Evolutionary conservation across 2,113 vertebrate species (phyloP), one percentile per base, ranked within the genome.

Genomic region (Syngnathus floridae): DNA sequence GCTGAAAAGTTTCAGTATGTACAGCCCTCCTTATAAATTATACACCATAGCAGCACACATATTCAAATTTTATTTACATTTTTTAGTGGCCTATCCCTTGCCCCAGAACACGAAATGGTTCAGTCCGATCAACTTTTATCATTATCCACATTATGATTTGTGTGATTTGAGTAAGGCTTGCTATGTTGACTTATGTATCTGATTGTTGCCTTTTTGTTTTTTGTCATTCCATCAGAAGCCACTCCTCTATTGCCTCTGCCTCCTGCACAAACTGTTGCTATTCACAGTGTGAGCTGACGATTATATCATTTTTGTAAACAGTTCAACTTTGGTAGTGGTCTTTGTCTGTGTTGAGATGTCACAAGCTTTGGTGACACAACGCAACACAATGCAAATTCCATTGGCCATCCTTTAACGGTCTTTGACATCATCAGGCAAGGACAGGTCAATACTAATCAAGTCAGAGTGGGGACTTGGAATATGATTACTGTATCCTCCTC

Each of bases 391-490:
- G 71, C 62, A 54, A 64, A 70, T 69, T 65, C 74, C 60, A 77
- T 72, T 76, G 78, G 75, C 69, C 74, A 54, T 52, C 62, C 35
- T 17, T 26, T 66, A 72, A 65, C 69, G 76, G 75, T 70, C 73
- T 82, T 63, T 86, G 85, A 86, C 84, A 82, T 88, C 84, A 87
- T 79, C 77, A 73, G 38, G 54, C 61, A 70, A 75, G 73, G 76
- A 82, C 80, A 82, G 85, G 84, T 92, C 90, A 86, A 91, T 90
- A 91, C 89, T 88, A 90, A 92, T 83, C 75, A 86, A 83, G 84
- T 90, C 81, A 87, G 72, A 17, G 60, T 64, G 62, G 84, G 71
- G 70, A 70, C 76, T 70, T 64, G 46, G 65, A 88, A 91, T 90
- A 67, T 67, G 75, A 85, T 90, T 84, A 84, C 62, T 52, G 65